Conservation (phyloP, 2,888 invertebrate genomes). For the Bellardia bayeri region DNA sequence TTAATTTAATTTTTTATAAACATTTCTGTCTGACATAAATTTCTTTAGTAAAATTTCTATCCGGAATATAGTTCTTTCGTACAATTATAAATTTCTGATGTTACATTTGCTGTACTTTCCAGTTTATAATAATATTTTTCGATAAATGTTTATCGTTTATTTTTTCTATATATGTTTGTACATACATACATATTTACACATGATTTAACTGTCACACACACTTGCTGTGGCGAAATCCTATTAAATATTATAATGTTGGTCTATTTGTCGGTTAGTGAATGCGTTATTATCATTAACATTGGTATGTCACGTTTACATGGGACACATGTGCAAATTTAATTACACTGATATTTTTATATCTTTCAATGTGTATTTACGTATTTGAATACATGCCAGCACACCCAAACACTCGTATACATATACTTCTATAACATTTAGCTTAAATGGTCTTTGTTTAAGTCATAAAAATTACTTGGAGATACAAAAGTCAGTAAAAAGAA, state of each 20-base stretch:
- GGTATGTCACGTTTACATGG: slow-evolving; percentile 61
- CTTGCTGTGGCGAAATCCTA: slow-evolving; percentile 18
- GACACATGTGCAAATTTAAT: slow-evolving; percentile 71
- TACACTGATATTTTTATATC: slow-evolving; percentile 32
- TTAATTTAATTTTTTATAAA: no score
- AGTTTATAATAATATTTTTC: no score
- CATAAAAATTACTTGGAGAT: background rate
- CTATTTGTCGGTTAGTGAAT: background rate
- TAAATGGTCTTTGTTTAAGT: background rate
- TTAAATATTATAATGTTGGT: background rate
- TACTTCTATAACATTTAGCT: background rate
- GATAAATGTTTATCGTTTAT: no score
- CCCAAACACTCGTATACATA: background rate
- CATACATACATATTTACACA: background rate
- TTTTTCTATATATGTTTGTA: no score
- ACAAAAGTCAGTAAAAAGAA: background rate
- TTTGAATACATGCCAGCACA: background rate
- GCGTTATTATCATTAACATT: slow-evolving; percentile 53
- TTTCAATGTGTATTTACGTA: background rate
- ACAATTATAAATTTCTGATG: no score
- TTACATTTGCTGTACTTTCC: no score
- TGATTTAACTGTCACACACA: background rate
- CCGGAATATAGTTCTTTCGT: no score
- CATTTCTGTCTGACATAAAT: no score
- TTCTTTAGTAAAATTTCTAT: no score